These are phyloP conservation scores for Paramacrobiotus metropolitanus DNA, from an alignment of 1,140 invertebrate genomes.

Conservation along the genomic window DNA sequence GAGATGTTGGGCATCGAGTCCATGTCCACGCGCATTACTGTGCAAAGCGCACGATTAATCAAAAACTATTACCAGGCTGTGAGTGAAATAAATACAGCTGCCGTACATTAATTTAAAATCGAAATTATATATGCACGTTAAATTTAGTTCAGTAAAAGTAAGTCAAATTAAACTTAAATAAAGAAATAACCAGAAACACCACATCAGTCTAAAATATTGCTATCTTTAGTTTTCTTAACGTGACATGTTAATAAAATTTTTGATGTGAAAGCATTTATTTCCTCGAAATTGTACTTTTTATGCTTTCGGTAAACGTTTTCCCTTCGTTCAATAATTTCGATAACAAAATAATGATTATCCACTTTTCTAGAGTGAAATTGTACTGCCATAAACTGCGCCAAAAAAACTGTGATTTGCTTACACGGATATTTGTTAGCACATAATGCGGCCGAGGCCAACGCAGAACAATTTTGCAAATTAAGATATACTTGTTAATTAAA, in stretches of 20 bases:
- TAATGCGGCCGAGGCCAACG: too few species aligned
- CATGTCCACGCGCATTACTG: background rate
- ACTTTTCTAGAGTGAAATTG: background rate
- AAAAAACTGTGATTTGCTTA: background rate
- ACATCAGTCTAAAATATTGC: too few species aligned
- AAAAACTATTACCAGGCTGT: background rate
- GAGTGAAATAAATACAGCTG: background rate
- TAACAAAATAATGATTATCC: background rate
- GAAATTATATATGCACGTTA: background rate
- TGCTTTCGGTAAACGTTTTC: too few species aligned
- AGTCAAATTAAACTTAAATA: background rate
- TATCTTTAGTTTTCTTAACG: background rate
- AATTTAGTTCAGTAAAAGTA: background rate
- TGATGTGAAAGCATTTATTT: background rate
- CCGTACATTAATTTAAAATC: background rate
- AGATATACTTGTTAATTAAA: background rate
- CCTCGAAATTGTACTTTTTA: background rate
- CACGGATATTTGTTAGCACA: background rate
- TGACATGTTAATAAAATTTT: background rate
- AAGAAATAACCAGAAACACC: background rate
- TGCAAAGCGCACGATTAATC: background rate
- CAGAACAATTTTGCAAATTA: background rate
- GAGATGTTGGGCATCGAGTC: background rate
- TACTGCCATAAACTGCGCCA: background rate
- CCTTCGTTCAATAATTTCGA: too few species aligned